Conservation (phyloP, 2,888 invertebrate genomes). For the Herminia tarsipennalis region DNA sequence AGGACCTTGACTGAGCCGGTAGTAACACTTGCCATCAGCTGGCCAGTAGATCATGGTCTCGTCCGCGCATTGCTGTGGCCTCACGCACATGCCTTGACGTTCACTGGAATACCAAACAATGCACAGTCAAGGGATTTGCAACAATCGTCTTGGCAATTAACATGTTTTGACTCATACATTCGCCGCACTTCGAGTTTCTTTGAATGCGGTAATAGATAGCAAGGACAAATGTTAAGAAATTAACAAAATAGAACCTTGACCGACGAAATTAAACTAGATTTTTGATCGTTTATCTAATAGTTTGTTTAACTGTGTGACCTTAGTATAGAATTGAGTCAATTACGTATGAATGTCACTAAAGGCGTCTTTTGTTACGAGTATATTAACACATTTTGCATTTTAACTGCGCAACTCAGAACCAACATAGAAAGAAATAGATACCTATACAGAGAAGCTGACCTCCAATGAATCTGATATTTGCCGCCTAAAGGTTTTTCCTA, state of each 20-base stretch:
- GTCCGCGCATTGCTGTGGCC: constrained; percentile 87
- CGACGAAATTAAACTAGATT: too few species aligned
- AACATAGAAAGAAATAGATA: too few species aligned
- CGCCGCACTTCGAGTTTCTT: background rate
- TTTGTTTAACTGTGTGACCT: too few species aligned
- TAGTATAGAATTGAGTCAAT: too few species aligned
- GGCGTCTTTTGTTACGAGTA: too few species aligned
- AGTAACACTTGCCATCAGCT: constrained; percentile 90
- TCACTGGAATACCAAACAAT: constrained; percentile 72
- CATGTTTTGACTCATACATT: constrained; percentile 5
- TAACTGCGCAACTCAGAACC: too few species aligned
- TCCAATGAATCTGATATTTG: too few species aligned
- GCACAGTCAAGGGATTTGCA: constrained; percentile 18
- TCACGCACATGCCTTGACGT: constrained; percentile 91
- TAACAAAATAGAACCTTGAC: background rate
- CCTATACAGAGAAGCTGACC: too few species aligned
- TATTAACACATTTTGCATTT: too few species aligned
- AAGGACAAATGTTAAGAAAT: background rate
- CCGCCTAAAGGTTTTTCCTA: too few species aligned
- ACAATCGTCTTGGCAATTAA: background rate
- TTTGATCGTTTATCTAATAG: too few species aligned
- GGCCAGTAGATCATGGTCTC: constrained; percentile 91
- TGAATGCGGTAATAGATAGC: constrained; percentile 3
- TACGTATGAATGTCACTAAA: too few species aligned
- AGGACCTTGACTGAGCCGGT: constrained; percentile 89